Percentiles rank a stretch among this genome's conserved stretches.
Conservation (phyloP, 2,113 vertebrate genomes). For the Mesoclemmys tuberculata region DNA sequence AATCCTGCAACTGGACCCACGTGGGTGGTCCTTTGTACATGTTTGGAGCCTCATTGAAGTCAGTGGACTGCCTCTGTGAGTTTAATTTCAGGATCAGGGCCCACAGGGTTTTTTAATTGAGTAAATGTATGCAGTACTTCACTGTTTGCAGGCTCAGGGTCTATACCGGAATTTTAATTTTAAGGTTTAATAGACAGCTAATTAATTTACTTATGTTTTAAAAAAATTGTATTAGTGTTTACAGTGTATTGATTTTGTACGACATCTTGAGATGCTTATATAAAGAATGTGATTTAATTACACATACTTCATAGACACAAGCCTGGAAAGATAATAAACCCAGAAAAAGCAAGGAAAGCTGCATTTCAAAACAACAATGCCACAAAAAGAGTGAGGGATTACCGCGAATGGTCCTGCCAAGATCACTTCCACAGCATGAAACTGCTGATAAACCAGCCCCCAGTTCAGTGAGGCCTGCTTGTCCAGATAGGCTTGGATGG, state of each 20-base stretch:
- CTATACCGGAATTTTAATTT: background rate
- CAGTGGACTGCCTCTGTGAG: background rate
- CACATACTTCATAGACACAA: background rate
- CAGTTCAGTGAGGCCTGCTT: conserved; percentile 51
- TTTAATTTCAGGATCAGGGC: background rate
- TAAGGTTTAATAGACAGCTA: conserved; percentile 26
- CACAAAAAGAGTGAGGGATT: conserved; percentile 43
- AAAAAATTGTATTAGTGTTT: conserved; percentile 48
- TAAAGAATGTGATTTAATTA: conserved; percentile 25
- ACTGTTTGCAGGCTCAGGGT: background rate
- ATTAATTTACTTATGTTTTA: conserved; percentile 21
- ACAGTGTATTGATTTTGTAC: conserved; percentile 46
- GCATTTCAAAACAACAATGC: background rate
- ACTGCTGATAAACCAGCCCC: conserved; percentile 69
- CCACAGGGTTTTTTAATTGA: background rate
- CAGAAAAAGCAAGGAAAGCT: background rate
- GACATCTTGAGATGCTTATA: background rate
- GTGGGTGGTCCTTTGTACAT: background rate
- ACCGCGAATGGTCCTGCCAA: conserved; percentile 48
- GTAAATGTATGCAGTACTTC: background rate
- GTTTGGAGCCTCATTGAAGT: background rate
- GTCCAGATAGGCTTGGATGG: conserved; percentile 70
- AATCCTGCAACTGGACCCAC: background rate
- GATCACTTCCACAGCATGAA: conserved; percentile 68
- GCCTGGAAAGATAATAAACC: conserved; percentile 27